These are phyloP conservation scores for Lithophane ornitopus DNA, from an alignment of 2,888 invertebrate species.

Conservation along the genomic window DNA sequence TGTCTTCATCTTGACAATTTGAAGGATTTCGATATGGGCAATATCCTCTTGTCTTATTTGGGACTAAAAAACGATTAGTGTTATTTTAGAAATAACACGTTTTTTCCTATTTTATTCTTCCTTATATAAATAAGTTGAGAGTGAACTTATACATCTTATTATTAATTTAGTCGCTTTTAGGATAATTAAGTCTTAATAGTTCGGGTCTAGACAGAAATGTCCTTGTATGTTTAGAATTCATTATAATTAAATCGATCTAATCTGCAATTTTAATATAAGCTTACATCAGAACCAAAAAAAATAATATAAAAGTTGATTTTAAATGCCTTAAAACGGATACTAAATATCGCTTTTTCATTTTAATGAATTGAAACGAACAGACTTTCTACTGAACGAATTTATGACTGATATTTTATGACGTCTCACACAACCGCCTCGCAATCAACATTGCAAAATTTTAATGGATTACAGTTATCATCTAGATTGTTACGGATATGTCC, in stretches of 20 bases:
- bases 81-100: neutral
- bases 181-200: constrained; percentile 25
- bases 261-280: constrained; percentile 8
- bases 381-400: constrained; percentile 55
- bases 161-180: constrained; percentile 2
- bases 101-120: neutral
- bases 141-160: constrained; percentile 1
- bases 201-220: constrained; percentile 27
- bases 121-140: too few species aligned
- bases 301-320: neutral
- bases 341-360: constrained; percentile 27
- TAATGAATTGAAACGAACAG: constrained; percentile 37
- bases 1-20: neutral
- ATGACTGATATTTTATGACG: constrained; percentile 29
- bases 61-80: neutral
- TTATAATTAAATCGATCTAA: constrained; percentile 13
- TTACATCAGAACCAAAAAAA: constrained; percentile 17
- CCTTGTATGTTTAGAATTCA: neutral
- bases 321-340: constrained; percentile 10
- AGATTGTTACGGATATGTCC: constrained; percentile 43
- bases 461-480: constrained; percentile 41
- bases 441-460: constrained; percentile 46
- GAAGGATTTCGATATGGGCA: neutral
- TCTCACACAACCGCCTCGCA: constrained; percentile 31
- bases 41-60: neutral